Evolutionary conservation across 2,797 vertebrate species (phyloP), one percentile per base, ranked within the genome.

Genomic region (Oreortyx pictus): DNA sequence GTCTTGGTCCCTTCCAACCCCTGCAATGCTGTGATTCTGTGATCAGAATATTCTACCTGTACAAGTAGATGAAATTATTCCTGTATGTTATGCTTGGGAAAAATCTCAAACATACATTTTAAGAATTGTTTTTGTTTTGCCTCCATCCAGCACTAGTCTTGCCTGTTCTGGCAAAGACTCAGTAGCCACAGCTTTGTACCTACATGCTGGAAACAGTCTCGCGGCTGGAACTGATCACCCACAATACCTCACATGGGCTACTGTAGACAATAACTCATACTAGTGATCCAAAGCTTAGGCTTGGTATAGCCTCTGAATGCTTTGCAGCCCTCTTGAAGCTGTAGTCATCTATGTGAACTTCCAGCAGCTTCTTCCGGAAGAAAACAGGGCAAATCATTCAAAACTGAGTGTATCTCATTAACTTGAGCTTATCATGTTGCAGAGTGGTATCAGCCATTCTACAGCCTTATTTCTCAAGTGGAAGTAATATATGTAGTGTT

Each of bases 321-420:
- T 72, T 37, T 23, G 46, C 65, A 77, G 46, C 50, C 43, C 49
- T 29, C 50, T 25, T 17, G 27, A 14, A 46, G 56, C 37, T 60
- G 60, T 78, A 73, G 62, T 89, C 71, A 46, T 73, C 66, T 71
- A 17, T 31, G 60, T 86, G 60, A 86, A 60, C 60, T 66, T 77
- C 57, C 52, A 86, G 64, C 50, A 76, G 77, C 60, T 86, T 77
- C 71, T 91, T 52, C 77, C 59, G 86, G 60, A 86, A 76, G 71
- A 50, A 71, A 83, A 54, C 81, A 84, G 81, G 47, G 73, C 60
- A 85, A 79, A 77, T 91, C 41, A 66, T 91, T 86, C 77, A 41
- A 82, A 91, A 86, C 54, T 33, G 46, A 82, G 50, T 72, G 59
- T 77, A 60, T 62, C 20, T 82, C 65, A 72, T 41, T 37, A 47